Evolutionary conservation across 2,888 invertebrate species (phyloP), one percentile per base, ranked within the genome.

Genomic region (Drosophila mercatorum): DNA sequence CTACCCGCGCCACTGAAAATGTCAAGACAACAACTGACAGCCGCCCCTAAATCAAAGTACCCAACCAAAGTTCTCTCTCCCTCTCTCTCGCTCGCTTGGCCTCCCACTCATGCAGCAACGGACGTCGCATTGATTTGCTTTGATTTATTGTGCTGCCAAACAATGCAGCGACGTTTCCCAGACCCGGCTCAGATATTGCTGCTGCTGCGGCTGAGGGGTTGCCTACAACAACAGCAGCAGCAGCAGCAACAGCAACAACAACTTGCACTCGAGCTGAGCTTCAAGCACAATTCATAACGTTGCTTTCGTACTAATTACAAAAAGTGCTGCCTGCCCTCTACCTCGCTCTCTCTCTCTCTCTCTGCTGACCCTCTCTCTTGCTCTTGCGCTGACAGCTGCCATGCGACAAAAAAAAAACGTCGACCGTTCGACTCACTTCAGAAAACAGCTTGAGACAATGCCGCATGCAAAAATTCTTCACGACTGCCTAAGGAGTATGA

Each of bases 61-160:
- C 47, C 34, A 34, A 47, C 40, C 44, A n/a, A 38, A 44, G 49
- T 10, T 10, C 59, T 34, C 43, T 11, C n/a, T 7, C 17, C 17
- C 5, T 1, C 52, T 52, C 52, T 6, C 40, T 1, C n/a, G 10
- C 53, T 38, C 53, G 2, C 38, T 12, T 34, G 12, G 38, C 8
- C 52, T 44, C 47, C 61, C 67, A 72, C 78, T 76, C 62, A 46
- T 12, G 51, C 46, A 59, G 44, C 76, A 75, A 44, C 80, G 76
- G 80, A 61, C 78, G 72, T 73, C 64, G 86, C 87, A 88, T 91
- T 91, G 91, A 91, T 91, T 91, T 90, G 89, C 91, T 91, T 91
- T 91, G 92, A 91, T 91, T 91, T 91, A 91, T 91, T 91, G 91
- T 91, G 69, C 81, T 70, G 74, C 77, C 77, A 71, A 79, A 90